Conservation (phyloP, 1,140 invertebrate genomes). For the Pteromalus puparum region DNA sequence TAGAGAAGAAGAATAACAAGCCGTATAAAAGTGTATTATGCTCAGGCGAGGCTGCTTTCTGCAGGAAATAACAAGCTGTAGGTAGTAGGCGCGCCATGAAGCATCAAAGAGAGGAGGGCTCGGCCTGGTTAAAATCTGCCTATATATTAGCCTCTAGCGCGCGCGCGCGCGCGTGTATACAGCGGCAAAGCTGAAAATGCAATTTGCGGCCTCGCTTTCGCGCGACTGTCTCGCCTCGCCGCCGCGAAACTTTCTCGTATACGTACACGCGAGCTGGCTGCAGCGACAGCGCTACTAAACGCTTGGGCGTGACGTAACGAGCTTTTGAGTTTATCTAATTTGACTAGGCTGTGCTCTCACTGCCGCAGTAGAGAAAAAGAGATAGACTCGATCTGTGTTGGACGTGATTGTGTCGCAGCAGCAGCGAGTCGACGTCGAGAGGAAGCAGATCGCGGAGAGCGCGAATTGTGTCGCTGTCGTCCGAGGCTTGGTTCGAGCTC, state of each 20-base stretch:
- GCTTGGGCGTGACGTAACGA: constrained; percentile 42
- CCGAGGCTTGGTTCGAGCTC: background rate
- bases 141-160: background rate
- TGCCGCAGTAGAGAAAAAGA: background rate
- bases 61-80: background rate
- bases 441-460: background rate
- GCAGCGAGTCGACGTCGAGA: background rate
- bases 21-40: no score
- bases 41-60: no score
- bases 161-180: background rate
- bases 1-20: no score
- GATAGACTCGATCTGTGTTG: background rate
- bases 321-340: constrained; percentile 51
- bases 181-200: constrained; percentile 48
- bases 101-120: constrained; percentile 2
- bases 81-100: background rate
- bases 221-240: constrained; percentile 14
- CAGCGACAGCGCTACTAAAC: constrained; percentile 31
- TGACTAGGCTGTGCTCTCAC: background rate
- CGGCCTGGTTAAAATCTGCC: constrained; percentile 30
- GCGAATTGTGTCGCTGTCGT: background rate
- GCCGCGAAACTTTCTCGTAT: background rate
- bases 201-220: constrained; percentile 48
- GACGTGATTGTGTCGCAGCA: constrained; percentile 2
- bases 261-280: background rate